A percentile compares a stretch with the other conserved stretches of the same genome.
Conservation (phyloP, 2,888 invertebrate genomes). For the Cremastinae sp. region DNA sequence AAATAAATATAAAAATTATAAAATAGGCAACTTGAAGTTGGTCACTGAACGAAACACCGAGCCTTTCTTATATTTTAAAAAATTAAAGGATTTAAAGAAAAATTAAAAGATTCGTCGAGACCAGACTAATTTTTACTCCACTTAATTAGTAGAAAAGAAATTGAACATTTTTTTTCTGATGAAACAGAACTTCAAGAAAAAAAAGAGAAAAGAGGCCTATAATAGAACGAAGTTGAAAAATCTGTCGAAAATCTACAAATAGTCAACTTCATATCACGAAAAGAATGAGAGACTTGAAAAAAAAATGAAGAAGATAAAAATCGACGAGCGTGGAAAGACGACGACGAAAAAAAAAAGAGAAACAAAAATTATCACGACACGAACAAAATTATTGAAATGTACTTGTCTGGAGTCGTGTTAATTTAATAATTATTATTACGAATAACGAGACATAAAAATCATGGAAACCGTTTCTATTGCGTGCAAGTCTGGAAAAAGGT, state of each 20-base stretch:
- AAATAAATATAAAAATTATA: too few species aligned
- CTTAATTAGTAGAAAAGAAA: neutral
- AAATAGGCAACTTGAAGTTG: too few species aligned
- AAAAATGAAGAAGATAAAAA: neutral
- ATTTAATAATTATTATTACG: conserved; percentile 38
- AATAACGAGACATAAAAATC: conserved; percentile 38
- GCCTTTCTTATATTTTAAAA: too few species aligned
- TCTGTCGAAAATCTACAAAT: conserved; percentile 8
- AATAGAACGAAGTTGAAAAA: conserved; percentile 16
- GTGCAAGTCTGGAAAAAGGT: conserved; percentile 38
- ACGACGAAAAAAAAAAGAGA: conserved; percentile 4
- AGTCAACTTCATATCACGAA: conserved; percentile 21
- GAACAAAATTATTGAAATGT: conserved; percentile 38
- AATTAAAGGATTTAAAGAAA: too few species aligned
- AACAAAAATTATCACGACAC: conserved; percentile 15
- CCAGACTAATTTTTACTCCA: too few species aligned
- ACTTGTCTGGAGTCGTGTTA: conserved; percentile 36
- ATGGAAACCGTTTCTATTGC: conserved; percentile 52
- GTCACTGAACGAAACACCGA: too few species aligned
- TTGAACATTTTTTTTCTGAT: neutral
- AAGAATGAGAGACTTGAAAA: conserved; percentile 17
- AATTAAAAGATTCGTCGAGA: too few species aligned
- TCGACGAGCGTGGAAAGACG: conserved; percentile 29
- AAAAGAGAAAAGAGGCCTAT: conserved; percentile 47
- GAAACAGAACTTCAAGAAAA: conserved; percentile 3